These are phyloP conservation scores for Picus viridis DNA, from an alignment of 2,797 vertebrate genomes.

Conservation along the genomic window DNA sequence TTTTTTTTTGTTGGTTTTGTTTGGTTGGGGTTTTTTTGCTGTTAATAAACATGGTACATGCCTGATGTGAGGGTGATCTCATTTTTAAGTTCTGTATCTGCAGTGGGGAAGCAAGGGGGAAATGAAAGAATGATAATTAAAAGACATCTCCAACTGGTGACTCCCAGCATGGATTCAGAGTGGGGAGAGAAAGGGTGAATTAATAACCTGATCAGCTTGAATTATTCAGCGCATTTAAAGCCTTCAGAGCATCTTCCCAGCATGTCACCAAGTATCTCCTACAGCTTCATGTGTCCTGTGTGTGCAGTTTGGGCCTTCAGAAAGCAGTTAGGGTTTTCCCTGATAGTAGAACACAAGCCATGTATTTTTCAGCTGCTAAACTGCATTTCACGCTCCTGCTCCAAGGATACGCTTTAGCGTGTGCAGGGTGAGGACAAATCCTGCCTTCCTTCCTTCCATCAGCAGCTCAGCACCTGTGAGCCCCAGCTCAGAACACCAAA, in stretches of 20 bases:
- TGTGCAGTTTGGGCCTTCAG: not conserved
- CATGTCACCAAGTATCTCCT: not conserved
- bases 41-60: constrained; percentile 80
- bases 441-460: not conserved
- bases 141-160: constrained; percentile 17
- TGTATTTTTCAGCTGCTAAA: not conserved
- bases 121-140: constrained; percentile 48
- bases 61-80: constrained; percentile 67
- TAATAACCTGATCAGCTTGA: not conserved
- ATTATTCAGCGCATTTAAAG: not conserved
- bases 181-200: not conserved
- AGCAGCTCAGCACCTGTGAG: not conserved
- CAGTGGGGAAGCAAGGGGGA: constrained; percentile 50
- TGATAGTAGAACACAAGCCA: not conserved
- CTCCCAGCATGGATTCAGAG: not conserved
- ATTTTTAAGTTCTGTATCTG: constrained; percentile 68
- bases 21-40: constrained; percentile 62
- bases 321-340: not conserved
- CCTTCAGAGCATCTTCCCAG: not conserved
- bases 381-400: not conserved
- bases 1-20: not conserved
- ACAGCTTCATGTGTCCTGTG: not conserved
- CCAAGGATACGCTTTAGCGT: not conserved
- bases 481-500: not conserved
- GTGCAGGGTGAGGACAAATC: not conserved